These are phyloP conservation scores for Ephialtes manifestator DNA, from an alignment of 2,888 invertebrate genomes.

Conservation along the genomic window DNA sequence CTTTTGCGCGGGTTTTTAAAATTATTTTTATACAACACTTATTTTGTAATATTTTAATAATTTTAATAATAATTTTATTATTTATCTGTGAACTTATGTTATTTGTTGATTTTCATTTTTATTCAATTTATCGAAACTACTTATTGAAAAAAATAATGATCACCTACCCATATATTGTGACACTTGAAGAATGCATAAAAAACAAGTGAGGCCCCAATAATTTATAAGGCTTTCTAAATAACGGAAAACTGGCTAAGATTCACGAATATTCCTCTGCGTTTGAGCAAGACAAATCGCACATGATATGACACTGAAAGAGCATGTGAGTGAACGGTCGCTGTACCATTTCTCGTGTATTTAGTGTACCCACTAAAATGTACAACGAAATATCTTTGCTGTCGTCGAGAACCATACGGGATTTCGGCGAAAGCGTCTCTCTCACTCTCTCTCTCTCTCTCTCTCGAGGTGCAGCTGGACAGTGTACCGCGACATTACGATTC, in stretches of 20 bases:
- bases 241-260: neutral
- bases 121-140: too few relatives aligned
- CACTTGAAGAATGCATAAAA: too few relatives aligned
- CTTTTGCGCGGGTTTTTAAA: too few relatives aligned
- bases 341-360: constrained; percentile 38
- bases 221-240: too few relatives aligned
- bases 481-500: constrained; percentile 40
- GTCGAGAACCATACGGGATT: constrained; percentile 60
- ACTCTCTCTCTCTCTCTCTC: constrained; percentile 30
- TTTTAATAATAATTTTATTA: too few relatives aligned
- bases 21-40: too few relatives aligned
- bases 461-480: constrained; percentile 58
- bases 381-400: constrained; percentile 50
- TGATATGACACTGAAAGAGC: neutral
- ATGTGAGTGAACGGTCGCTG: neutral
- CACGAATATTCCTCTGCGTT: neutral
- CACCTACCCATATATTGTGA: too few relatives aligned
- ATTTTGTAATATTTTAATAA: too few relatives aligned
- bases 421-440: constrained; percentile 45
- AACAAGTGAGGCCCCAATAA: too few relatives aligned
- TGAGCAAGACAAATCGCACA: neutral
- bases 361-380: constrained; percentile 15
- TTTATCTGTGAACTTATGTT: too few relatives aligned
- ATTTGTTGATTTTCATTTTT: too few relatives aligned
- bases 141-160: too few relatives aligned